Percentiles rank a stretch among this genome's conserved stretches.
Evolutionary conservation across 2,888 invertebrate genomes (phyloP).

Genomic region (Cheiracanthium punctorium): DNA sequence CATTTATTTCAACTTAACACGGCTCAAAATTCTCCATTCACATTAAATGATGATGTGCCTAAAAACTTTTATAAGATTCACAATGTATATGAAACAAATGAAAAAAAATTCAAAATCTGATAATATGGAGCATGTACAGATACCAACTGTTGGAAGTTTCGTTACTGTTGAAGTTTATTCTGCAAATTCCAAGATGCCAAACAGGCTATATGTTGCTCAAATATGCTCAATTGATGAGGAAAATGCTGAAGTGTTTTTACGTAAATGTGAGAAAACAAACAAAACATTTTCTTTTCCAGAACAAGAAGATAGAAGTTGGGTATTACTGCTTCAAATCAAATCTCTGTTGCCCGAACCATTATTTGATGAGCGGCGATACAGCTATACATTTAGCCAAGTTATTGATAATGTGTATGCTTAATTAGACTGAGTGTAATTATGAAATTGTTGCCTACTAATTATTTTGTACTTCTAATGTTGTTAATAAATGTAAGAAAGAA

Average conservation of each 20-base stretch:
- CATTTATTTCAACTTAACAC: not conserved
- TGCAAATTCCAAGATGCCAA: not conserved
- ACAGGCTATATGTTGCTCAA: constrained; percentile 4
- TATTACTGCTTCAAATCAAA: not conserved
- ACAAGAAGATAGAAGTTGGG: constrained; percentile 4
- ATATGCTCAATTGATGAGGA: not conserved
- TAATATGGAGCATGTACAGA: not conserved
- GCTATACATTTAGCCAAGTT: not conserved
- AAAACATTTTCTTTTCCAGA: not conserved
- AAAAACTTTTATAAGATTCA: not conserved
- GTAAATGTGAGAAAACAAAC: not conserved
- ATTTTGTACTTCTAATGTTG: too few relatives aligned
- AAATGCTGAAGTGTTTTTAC: not conserved
- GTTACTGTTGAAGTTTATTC: not conserved
- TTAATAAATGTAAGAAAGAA: too few relatives aligned
- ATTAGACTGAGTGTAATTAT: too few relatives aligned
- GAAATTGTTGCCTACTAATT: not conserved
- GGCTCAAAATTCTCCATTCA: not conserved
- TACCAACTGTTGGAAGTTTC: not conserved
- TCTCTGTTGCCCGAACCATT: not conserved
- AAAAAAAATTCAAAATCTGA: not conserved
- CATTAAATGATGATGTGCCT: not conserved
- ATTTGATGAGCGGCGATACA: not conserved
- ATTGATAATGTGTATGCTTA: not conserved
- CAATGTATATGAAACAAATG: constrained; percentile 5